Percentiles rank a stretch among this genome's conserved stretches.
Evolutionary conservation across 2,888 invertebrate genomes (phyloP).

Genomic region (Eristalis arbustorum): DNA sequence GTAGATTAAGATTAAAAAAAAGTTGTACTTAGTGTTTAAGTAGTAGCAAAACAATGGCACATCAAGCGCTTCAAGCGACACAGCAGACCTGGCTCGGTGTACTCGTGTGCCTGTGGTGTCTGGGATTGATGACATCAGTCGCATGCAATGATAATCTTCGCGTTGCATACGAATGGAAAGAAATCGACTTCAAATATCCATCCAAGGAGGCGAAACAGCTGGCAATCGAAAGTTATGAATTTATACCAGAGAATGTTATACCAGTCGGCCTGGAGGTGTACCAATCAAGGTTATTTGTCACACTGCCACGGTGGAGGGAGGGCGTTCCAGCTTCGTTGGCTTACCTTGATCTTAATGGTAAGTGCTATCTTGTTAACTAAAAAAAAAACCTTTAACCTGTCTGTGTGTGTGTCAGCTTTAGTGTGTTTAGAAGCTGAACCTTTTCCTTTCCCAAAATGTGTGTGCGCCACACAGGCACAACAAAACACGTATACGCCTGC

Average conservation of each 20-base stretch:
- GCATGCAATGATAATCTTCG: constrained; percentile 84
- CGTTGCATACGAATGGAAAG: constrained; percentile 87
- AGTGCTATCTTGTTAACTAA: constrained; percentile 70
- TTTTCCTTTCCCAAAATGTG: constrained; percentile 9
- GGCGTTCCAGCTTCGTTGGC: constrained; percentile 89
- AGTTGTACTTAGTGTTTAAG: constrained; percentile 17
- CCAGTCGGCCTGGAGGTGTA: constrained; percentile 88
- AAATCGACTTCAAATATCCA: constrained; percentile 86
- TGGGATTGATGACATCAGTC: constrained; percentile 65
- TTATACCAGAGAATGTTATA: constrained; percentile 86
- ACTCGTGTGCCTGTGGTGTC: constrained; percentile 13
- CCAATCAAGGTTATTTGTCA: constrained; percentile 85
- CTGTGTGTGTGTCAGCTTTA: constrained; percentile 4
- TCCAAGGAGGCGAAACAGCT: constrained; percentile 82
- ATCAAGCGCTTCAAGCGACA: neutral
- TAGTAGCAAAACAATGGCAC: neutral
- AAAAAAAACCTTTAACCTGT: constrained; percentile 11
- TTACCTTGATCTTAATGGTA: constrained; percentile 87
- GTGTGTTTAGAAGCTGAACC: neutral
- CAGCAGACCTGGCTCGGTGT: constrained; percentile 8
- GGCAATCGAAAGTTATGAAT: constrained; percentile 83
- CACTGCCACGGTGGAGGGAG: constrained; percentile 87
- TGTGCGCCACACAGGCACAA: neutral
- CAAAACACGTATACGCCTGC: constrained; percentile 5
- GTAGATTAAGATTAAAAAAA: neutral